phyloP scores from a whole-genome alignment of 2,797 vertebrate species.

The Tenualosa ilisha region DNA sequence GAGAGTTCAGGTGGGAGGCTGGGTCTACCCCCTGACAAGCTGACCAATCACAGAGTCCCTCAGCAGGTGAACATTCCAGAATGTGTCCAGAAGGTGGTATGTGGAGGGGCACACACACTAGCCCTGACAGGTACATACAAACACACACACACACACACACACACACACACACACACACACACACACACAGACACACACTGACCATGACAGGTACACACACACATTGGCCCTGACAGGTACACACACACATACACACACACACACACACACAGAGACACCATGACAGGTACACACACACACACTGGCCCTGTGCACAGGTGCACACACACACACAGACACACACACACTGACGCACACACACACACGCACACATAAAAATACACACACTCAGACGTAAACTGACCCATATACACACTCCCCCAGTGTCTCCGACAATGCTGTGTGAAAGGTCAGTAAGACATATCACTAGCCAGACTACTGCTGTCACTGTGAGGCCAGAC shows the following conservation, averaged over 20 bases:
- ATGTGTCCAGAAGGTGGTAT: slow-evolving; percentile 79
- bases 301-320: slow-evolving; percentile 83
- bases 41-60: slow-evolving; percentile 79
- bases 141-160: background rate
- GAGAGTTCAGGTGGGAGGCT: slow-evolving; percentile 81
- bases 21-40: slow-evolving; percentile 76
- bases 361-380: slow-evolving; percentile 59
- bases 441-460: no score
- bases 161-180: slow-evolving; percentile 28
- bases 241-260: background rate
- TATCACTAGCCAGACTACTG: no score
- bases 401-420: background rate
- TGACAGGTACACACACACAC: slow-evolving; percentile 76
- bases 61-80: slow-evolving; percentile 80
- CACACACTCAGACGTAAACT: background rate
- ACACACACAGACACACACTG: background rate
- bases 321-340: background rate
- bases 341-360: background rate
- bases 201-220: slow-evolving; percentile 25
- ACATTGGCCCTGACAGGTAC: background rate
- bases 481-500: no score
- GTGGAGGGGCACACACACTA: slow-evolving; percentile 86
- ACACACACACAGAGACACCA: slow-evolving; percentile 72
- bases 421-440: background rate
- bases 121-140: slow-evolving; percentile 79